These are phyloP conservation scores for Catharus ustulatus DNA, from an alignment of 2,797 vertebrate genomes.

Conservation along the genomic window DNA sequence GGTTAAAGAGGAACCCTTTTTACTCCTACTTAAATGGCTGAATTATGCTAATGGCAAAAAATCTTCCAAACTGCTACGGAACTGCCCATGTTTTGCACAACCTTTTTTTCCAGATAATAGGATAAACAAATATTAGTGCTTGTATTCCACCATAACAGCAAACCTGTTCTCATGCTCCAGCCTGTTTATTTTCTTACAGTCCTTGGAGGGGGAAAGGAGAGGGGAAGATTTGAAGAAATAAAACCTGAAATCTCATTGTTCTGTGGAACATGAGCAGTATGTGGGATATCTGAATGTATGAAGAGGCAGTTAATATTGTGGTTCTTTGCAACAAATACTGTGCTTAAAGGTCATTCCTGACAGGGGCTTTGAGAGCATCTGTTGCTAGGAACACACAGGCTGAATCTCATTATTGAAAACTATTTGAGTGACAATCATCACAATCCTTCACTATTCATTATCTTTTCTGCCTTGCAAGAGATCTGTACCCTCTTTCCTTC, in stretches of 20 bases:
- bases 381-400: constrained; percentile 40
- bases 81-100: background rate
- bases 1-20: background rate
- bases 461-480: background rate
- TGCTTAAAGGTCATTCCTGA: constrained; percentile 51
- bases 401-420: constrained; percentile 49
- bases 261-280: background rate
- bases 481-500: background rate
- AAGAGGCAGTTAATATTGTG: constrained; percentile 15
- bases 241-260: background rate
- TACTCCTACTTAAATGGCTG: background rate
- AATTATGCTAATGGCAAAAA: background rate
- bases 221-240: background rate
- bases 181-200: background rate
- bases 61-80: background rate
- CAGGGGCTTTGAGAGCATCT: constrained; percentile 39
- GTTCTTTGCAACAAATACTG: constrained; percentile 31
- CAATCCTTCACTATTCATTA: constrained; percentile 12
- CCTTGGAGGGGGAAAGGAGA: background rate
- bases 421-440: constrained; percentile 48
- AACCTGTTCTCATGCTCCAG: background rate
- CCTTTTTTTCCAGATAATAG: background rate
- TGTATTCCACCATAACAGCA: background rate
- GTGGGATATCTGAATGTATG: background rate
- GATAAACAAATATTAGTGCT: background rate